Percentiles rank a stretch among this genome's conserved stretches.
phyloP scores from a whole-genome alignment of 2,113 vertebrate genomes.

The Phyllostomus hastatus region DNA sequence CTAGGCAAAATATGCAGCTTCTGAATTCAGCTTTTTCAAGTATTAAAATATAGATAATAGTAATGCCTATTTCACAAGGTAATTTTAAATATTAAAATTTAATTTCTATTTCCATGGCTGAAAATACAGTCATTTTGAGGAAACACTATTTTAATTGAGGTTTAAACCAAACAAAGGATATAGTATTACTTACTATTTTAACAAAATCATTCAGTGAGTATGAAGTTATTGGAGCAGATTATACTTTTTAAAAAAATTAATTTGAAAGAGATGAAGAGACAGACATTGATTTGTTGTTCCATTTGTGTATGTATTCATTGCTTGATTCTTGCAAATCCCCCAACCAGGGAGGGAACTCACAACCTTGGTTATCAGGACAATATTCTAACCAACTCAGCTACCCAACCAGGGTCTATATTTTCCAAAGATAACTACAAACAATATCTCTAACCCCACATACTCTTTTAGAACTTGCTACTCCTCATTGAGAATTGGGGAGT shows the following conservation, averaged over 20 bases:
- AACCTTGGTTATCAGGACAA: no score
- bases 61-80: background rate
- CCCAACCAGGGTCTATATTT: background rate
- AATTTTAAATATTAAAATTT: no score
- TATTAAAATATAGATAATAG: background rate
- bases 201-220: background rate
- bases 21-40: background rate
- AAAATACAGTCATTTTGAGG: background rate
- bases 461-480: background rate
- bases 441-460: background rate
- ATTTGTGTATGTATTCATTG: no score
- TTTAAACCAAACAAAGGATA: background rate
- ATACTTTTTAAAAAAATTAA: no score
- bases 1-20: background rate
- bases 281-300: no score
- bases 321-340: no score
- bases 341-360: no score
- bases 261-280: no score
- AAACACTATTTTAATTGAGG: background rate
- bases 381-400: no score
- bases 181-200: slow-evolving; percentile 10
- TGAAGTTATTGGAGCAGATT: background rate
- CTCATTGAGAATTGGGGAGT: background rate
- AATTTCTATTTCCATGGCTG: background rate
- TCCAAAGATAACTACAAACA: background rate